Conservation (phyloP, 1,140 invertebrate species). For the Tribolium madens region DNA sequence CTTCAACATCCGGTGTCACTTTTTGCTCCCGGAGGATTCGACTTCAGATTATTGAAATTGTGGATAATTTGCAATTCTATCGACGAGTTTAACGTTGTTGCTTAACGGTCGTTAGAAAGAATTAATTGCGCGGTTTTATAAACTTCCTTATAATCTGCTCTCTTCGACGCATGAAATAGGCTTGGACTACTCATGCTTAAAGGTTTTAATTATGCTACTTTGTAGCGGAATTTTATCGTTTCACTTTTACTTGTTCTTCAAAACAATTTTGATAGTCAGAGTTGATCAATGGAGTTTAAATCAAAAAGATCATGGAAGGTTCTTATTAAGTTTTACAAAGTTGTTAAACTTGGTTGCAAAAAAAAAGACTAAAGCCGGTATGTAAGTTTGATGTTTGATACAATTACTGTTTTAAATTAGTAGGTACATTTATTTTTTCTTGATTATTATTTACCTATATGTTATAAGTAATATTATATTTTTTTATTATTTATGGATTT, state of each 20-base stretch:
- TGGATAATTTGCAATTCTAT: slow-evolving; percentile 7
- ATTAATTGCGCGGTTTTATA: slow-evolving; percentile 20
- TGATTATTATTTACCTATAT: no score
- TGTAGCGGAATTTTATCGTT: not conserved
- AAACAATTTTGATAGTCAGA: not conserved
- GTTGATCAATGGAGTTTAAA: not conserved
- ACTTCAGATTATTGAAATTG: not conserved
- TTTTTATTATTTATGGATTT: no score
- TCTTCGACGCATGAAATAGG: slow-evolving; percentile 1
- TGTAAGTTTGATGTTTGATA: no score
- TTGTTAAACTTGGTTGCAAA: not conserved
- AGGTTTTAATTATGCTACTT: not conserved
- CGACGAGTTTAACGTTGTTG: not conserved
- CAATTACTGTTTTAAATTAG: no score
- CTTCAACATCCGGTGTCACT: not conserved
- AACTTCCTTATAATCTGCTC: slow-evolving; percentile 23
- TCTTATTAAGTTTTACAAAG: not conserved
- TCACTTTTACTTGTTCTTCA: not conserved
- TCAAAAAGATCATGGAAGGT: not conserved
- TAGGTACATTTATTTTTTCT: no score
- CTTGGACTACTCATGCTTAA: slow-evolving; percentile 1
- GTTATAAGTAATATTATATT: no score
- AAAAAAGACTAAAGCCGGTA: not conserved
- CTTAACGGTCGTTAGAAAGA: slow-evolving; percentile 19
- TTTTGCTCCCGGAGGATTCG: not conserved